Base-by-base conservation (phyloP, 2,113 vertebrate species). In the Rhombomys opimus region DNA sequence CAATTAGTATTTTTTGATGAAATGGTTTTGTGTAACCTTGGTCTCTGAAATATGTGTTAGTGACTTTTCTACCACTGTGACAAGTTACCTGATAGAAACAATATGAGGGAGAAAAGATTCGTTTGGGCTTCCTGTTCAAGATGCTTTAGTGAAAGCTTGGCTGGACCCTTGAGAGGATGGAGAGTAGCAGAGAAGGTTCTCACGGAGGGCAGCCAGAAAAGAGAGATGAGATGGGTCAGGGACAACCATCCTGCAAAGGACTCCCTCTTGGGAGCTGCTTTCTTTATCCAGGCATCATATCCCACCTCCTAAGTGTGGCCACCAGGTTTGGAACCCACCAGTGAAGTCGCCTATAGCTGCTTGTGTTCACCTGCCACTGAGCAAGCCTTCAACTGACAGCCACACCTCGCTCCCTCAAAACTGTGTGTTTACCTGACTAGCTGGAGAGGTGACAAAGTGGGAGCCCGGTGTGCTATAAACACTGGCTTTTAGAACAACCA, bases 1-100 rank as follows among this genome's bases (percentile, higher is more conserved):
- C 73, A 38, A 2, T 35, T 41, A 50, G n/a, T 85, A 30, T 8
- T 87, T 87, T 78, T 75, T 54, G 32, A 54, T 88, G n/a, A 96
- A 93, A 84, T 70, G n/a, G 30, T 84, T 93, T 85, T 75, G 52
- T 93, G 38, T 84, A 68, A 70, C 20, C 25, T 9, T 70, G 81
- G 84, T 20, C 20, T 90, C 59, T 93, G 78, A 61, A 52, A 18
- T 59, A 27, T 81, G 72, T 76, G 54, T 89, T 46, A 57, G 70
- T 41, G 8, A 63, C 57, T 76, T 76, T 18, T 38, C 54, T 14
- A 23, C 38, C 46, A 32, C n/a, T 61, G 8, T 59, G 87, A 30
- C 23, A 17, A 59, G 54, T 41, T 59, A 20, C 14, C 15, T 61
- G 25, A 3, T 32, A 35, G 15, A 5, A 77, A 65, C 41, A 25